phyloP scores from a whole-genome alignment of 2,113 vertebrate genomes.

The Porphyrio hochstetteri region DNA sequence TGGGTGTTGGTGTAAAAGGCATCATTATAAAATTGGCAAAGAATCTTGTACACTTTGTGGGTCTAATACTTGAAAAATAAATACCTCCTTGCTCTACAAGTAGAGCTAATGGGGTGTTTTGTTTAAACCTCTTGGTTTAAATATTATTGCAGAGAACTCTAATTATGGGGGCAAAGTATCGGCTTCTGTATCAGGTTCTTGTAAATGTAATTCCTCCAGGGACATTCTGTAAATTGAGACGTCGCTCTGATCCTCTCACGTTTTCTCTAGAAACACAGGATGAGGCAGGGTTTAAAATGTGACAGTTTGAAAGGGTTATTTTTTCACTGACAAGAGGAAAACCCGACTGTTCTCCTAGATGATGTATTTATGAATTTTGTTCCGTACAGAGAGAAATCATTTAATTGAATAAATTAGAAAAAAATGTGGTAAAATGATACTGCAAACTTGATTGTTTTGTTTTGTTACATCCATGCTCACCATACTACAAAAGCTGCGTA shows the following conservation, averaged over 20 bases:
- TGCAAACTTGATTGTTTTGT: conserved; percentile 44
- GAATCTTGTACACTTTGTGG: conserved; percentile 78
- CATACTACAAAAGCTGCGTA: background rate
- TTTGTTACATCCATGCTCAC: background rate
- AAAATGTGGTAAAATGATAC: conserved; percentile 37
- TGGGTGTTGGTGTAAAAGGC: conserved; percentile 73
- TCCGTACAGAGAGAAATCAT: conserved; percentile 62
- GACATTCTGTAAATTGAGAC: conserved; percentile 69
- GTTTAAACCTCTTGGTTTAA: conserved; percentile 81
- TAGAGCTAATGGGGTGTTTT: conserved; percentile 73
- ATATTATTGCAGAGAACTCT: conserved; percentile 75
- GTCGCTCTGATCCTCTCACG: conserved; percentile 54
- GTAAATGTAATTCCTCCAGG: conserved; percentile 73
- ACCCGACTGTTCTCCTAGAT: conserved; percentile 70
- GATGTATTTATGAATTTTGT: conserved; percentile 80
- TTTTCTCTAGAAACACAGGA: conserved; percentile 70
- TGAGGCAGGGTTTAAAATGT: conserved; percentile 73
- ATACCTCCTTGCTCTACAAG: conserved; percentile 77
- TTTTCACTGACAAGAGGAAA: conserved; percentile 76
- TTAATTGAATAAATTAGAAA: conserved; percentile 73
- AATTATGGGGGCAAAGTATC: conserved; percentile 75
- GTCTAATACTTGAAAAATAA: conserved; percentile 88
- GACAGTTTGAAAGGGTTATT: conserved; percentile 71
- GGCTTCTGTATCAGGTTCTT: conserved; percentile 79
- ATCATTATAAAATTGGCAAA: conserved; percentile 77